A percentile compares a stretch with the other conserved stretches of the same genome.
Conservation (phyloP, 2,797 vertebrate genomes). For the Periophthalmus magnuspinnatus region DNA sequence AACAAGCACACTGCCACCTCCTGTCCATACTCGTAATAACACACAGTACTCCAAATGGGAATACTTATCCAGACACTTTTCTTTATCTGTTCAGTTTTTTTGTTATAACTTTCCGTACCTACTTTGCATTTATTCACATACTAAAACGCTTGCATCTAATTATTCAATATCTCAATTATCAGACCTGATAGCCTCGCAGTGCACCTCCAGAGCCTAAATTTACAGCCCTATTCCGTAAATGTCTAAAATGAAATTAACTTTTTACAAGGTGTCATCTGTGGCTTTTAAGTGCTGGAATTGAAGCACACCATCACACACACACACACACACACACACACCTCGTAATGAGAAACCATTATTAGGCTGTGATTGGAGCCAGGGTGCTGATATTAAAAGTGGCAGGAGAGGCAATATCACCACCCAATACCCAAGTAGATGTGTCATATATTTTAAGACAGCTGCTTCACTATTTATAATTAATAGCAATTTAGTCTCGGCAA, state of each 20-base stretch:
- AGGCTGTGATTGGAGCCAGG: slow-evolving; percentile 71
- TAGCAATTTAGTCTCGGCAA: slow-evolving; percentile 71
- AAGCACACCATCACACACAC: slow-evolving; percentile 30
- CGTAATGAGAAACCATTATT: slow-evolving; percentile 77
- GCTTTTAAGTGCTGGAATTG: slow-evolving; percentile 73
- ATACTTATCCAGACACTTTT: slow-evolving; percentile 22
- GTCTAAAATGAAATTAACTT: slow-evolving; percentile 78
- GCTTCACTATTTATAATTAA: slow-evolving; percentile 78
- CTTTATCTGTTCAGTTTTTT: slow-evolving; percentile 23
- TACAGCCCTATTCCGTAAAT: slow-evolving; percentile 70
- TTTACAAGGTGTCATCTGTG: slow-evolving; percentile 77
- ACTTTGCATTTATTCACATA: slow-evolving; percentile 53
- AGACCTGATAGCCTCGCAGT: slow-evolving; percentile 50
- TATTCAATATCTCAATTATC: slow-evolving; percentile 71
- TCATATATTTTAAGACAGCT: slow-evolving; percentile 80
- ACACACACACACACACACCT: slow-evolving; percentile 36
- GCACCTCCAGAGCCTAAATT: slow-evolving; percentile 62
- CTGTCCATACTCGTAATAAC: slow-evolving; percentile 53
- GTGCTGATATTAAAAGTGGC: slow-evolving; percentile 78
- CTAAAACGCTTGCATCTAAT: slow-evolving; percentile 68
- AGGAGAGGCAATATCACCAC: slow-evolving; percentile 75
- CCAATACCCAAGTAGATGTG: slow-evolving; percentile 71
- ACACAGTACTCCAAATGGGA: slow-evolving; percentile 8
- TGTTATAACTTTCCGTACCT: slow-evolving; percentile 18
- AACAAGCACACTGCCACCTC: slow-evolving; percentile 71